Base-by-base conservation (phyloP, 2,113 vertebrate species). In the Mobula birostris region DNA sequence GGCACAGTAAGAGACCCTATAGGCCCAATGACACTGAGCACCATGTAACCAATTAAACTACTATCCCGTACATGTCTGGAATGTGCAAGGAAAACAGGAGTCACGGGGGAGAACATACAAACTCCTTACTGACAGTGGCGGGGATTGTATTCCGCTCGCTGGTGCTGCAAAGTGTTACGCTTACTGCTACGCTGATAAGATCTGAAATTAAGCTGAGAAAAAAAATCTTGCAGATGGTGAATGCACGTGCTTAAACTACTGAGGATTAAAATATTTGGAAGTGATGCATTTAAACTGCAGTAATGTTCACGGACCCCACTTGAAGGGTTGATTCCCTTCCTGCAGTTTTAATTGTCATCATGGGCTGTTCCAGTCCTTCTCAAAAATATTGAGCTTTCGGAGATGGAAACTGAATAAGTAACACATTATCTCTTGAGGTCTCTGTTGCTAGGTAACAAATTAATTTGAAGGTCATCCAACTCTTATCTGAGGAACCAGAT, bases 381-480 rank as follows among this genome's bases (percentile, higher is more conserved):
- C 14, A 1, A 63, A 88, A 88, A 66, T 61, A 90, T 5, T 66
- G 85, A 90, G 58, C 85, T 90, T 61, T 90, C 61, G 66, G 32
- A 66, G 85, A 32, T 29, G 66, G 61, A 63, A 66, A 90, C 85
- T 32, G n/a, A 90, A 66, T 90, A 66, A 90, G 21, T 66, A 90
- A 61, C 85, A 66, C 61, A 90, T 68, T 61, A 66, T 90, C 61
- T 29, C 61, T 68, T 61, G 66, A 90, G 58, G 29, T 32, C 85
- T 66, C 61, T 32, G 61, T 66, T 90, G 85, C 85, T 58, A 68
- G 61, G 85, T 90, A 90, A 90, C 85, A 32, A 66, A 27, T 90
- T 63, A 29, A 90, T 66, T 90, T 90, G 85, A 90, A 90, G 85
- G 85, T 90, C 85, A 90, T 66, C 85, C 85, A 90, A 7, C 9